Conservation (phyloP, 2,113 vertebrate species). For the Stigmatopora nigra region DNA sequence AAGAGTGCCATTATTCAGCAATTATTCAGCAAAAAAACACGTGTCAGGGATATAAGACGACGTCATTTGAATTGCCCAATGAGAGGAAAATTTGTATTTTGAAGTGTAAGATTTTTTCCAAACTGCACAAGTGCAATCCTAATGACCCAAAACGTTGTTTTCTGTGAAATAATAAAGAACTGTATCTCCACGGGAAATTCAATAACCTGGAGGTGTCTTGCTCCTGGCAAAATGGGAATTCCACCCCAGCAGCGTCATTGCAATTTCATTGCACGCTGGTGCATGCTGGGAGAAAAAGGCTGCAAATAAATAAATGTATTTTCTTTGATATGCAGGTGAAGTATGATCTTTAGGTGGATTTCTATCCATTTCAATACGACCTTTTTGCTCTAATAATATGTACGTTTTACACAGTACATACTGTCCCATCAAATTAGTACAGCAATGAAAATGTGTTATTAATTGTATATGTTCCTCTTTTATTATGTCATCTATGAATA, state of each 20-base stretch:
- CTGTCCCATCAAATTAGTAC: too few relatives aligned
- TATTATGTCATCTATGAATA: background rate
- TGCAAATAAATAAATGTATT: conserved; percentile 25
- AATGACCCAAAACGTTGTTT: conserved; percentile 3
- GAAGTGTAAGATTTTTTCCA: conserved; percentile 18
- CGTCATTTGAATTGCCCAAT: conserved; percentile 3
- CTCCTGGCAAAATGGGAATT: background rate
- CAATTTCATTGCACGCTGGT: conserved; percentile 50
- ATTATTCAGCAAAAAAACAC: background rate
- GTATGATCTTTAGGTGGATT: background rate
- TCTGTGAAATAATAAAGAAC: background rate
- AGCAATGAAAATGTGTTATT: background rate
- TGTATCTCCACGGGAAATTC: conserved; percentile 11
- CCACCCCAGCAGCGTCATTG: conserved; percentile 12
- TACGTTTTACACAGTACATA: background rate
- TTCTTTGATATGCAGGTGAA: background rate
- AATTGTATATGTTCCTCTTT: background rate
- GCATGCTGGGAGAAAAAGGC: conserved; percentile 18
- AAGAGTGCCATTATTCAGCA: conserved; percentile 43
- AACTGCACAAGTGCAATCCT: conserved; percentile 7
- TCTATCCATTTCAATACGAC: background rate
- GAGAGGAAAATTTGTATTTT: conserved; percentile 19
- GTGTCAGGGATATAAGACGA: background rate
- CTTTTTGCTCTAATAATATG: background rate
- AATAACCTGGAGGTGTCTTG: conserved; percentile 14